Base-by-base conservation (phyloP, 2,797 vertebrate species). In the Acanthiza pusilla region DNA sequence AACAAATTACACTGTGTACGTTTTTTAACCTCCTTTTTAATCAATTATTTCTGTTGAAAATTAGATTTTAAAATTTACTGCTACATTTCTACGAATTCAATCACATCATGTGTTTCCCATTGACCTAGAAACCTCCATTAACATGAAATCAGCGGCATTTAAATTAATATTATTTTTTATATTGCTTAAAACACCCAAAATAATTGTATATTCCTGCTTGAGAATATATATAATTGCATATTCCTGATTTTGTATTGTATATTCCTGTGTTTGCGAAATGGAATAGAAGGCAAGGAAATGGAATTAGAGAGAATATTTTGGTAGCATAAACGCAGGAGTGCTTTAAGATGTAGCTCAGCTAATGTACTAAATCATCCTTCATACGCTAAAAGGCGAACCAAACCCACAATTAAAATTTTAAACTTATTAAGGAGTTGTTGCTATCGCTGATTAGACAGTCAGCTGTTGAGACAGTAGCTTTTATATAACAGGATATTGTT, bases 401-500 rank as follows among this genome's bases (percentile, higher is more conserved):
- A 95, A 87, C 93, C 47, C 74, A 94, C 80, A 92, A 93, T 93
- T 96, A 92, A 74, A 34, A 89, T 72, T 88, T 79, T 93, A 94
- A 91, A 94, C 65, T 97, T 96, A 91, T 96, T 95, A 87, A 91
- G 90, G 92, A 91, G 57, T 96, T 85, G 74, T 94, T 95, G 83
- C 96, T 61, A 6, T 61, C 81, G 91, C 54, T 75, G 92, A 97
- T 96, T 94, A 97, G 96, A 71, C 92, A 81, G 53, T 93, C 96
- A 96, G 89, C 95, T 95, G 73, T 77, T 96, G 85, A 96, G 95
- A 94, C 95, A 90, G 86, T 90, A 38, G 81, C 71, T 92, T 96
- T 96, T 91, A 89, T 89, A 60, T 80, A 91, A 93, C 91, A 96
- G 92, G 96, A 97, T 95, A 96, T 97, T 97, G 89, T 96, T 94